phyloP scores from a whole-genome alignment of 1,140 invertebrate genomes.

The Zaprionus camerounensis region DNA sequence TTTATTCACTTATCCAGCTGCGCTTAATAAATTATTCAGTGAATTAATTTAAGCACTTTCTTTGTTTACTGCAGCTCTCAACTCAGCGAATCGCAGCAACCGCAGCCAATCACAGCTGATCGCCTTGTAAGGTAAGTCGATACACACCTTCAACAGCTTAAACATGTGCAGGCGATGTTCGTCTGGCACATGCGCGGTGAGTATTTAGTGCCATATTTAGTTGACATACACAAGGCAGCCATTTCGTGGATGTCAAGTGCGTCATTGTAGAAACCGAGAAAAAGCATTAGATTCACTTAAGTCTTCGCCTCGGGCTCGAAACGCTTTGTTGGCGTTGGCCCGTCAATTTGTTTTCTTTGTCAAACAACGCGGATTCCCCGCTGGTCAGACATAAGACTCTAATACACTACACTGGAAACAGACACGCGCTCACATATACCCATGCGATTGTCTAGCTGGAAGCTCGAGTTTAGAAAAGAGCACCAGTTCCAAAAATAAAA shows the following conservation, averaged over 20 bases:
- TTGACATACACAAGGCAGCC: not conserved
- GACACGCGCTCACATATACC: conserved; percentile 1
- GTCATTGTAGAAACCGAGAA: conserved; percentile 20
- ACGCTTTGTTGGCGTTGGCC: not conserved
- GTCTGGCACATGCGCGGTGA: conserved; percentile 10
- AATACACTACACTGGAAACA: not conserved
- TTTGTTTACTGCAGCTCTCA: not conserved
- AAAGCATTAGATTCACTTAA: conserved; percentile 20
- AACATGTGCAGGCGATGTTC: not conserved
- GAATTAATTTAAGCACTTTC: not conserved
- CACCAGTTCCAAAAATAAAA: conserved; percentile 51
- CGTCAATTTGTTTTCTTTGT: conserved; percentile 7
- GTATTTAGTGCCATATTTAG: conserved; percentile 21
- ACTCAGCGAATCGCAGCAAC: not conserved
- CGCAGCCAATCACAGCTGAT: not conserved
- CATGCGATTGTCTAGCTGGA: not conserved
- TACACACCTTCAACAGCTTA: not conserved
- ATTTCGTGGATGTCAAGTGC: conserved; percentile 14
- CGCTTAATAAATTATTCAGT: not conserved
- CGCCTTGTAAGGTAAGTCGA: not conserved
- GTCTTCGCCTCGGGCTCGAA: not conserved
- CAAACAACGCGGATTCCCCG: conserved; percentile 33
- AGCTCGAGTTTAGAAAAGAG: conserved; percentile 4
- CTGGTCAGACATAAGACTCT: not conserved
- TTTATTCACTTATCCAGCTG: no score